Evolutionary conservation across 2,888 invertebrate genomes (phyloP).

Genomic region (Ptychoptera albimana): DNA sequence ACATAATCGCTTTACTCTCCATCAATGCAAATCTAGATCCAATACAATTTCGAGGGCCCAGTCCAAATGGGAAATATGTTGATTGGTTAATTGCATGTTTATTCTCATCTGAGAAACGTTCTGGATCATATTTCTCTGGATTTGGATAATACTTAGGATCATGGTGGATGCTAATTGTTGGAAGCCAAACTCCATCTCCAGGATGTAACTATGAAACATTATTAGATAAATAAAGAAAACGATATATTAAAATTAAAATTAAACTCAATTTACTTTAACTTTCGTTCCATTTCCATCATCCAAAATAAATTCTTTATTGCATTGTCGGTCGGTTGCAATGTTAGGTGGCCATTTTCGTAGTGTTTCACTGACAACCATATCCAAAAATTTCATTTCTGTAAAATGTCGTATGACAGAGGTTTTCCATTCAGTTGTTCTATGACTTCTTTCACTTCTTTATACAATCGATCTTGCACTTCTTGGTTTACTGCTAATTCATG

Average conservation of each 20-base stretch:
- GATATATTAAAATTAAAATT: too few species aligned
- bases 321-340: conserved; percentile 32
- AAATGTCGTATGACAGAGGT: conserved; percentile 35
- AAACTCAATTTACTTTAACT: conserved; percentile 13
- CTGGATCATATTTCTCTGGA: conserved; percentile 33
- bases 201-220: neutral
- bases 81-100: conserved; percentile 24
- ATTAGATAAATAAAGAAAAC: too few species aligned
- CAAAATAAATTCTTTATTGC: conserved; percentile 34
- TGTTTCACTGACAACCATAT: conserved; percentile 35
- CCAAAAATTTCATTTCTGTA: conserved; percentile 43
- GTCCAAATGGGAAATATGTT: conserved; percentile 31
- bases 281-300: conserved; percentile 16
- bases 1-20: conserved; percentile 2
- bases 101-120: conserved; percentile 33
- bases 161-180: conserved; percentile 25
- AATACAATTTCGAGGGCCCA: conserved; percentile 24
- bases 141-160: conserved; percentile 30
- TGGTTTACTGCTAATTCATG: conserved; percentile 41
- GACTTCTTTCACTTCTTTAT: conserved; percentile 36
- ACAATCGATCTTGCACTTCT: conserved; percentile 38
- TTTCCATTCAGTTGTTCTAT: conserved; percentile 27
- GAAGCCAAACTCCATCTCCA: conserved; percentile 13
- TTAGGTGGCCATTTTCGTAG: conserved; percentile 37
- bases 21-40: conserved; percentile 5